Conservation (phyloP, 2,888 invertebrate genomes). For the Candidula unifasciata region DNA sequence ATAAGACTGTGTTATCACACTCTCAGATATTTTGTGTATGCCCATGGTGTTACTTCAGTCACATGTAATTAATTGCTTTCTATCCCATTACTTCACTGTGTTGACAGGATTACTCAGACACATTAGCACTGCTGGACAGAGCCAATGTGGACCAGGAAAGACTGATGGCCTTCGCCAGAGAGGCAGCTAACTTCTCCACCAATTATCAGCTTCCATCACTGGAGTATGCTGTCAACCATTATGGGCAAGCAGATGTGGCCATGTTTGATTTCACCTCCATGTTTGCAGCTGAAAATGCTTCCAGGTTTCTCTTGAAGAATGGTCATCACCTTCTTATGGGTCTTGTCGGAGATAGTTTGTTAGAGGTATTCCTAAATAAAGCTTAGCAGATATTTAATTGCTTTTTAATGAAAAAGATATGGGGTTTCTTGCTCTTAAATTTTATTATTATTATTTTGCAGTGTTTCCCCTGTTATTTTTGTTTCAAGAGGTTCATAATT, state of each 20-base stretch:
- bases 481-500: too few species aligned
- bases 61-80: too few species aligned
- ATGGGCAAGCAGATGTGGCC: conserved; percentile 97
- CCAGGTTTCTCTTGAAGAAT: conserved; percentile 86
- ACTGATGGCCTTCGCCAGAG: conserved; percentile 92
- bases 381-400: too few species aligned
- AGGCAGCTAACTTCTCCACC: conserved; percentile 89
- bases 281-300: conserved; percentile 97
- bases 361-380: conserved; percentile 83
- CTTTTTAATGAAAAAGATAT: too few species aligned
- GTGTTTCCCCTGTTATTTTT: too few species aligned
- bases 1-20: too few species aligned
- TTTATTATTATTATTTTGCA: too few species aligned
- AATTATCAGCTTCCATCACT: conserved; percentile 78
- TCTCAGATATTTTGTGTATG: background rate
- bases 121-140: conserved; percentile 88
- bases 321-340: conserved; percentile 91
- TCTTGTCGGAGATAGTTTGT: conserved; percentile 95
- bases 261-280: conserved; percentile 99
- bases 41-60: background rate
- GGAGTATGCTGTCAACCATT: conserved; percentile 98
- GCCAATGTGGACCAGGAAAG: conserved; percentile 95
- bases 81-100: too few species aligned
- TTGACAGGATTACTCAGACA: conserved; percentile 90
- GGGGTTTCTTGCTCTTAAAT: too few species aligned